Base-by-base conservation (phyloP, 2,888 invertebrate genomes). In the Trypoxylon attenuatum region DNA sequence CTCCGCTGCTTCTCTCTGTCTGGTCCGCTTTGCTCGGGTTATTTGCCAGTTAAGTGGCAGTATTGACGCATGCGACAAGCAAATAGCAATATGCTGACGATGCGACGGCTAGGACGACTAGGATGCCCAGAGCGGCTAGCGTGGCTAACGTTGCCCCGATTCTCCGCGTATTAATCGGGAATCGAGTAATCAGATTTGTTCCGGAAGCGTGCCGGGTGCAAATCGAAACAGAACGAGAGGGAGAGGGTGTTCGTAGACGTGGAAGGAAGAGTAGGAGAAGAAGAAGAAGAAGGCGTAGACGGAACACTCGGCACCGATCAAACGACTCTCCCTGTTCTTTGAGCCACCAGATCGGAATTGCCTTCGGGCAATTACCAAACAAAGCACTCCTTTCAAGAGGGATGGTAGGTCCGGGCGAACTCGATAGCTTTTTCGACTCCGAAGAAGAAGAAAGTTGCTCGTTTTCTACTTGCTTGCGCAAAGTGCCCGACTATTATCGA, bases 31-130 rank as follows among this genome's bases (percentile, higher is more conserved):
- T 58, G 52, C 56, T 67, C 71, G 69, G 71, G 71, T 33, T 81
- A 80, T 80, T 80, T 78, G 76, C 75, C 70, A 71, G 76, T 73
- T 73, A 77, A 76, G 71, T 77, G 79, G 70, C 75, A 69, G 70
- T 75, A 77, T 76, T 73, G 79, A 78, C 71, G 78, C 72, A 71
- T 69, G 62, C 66, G 70, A 73, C 73, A 69, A 71, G 73, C 73
- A 79, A 80, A 81, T 78, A 76, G 72, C 78, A 71, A 77, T 79
- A 73, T 74, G 73, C 68, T 73, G 67, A n/a, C n/a, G n/a, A n/a
- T n/a, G n/a, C n/a, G n/a, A n/a, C n/a, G n/a, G n/a, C n/a, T n/a
- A n/a, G n/a, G n/a, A n/a, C n/a, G n/a, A n/a, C n/a, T n/a, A n/a
- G n/a, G n/a, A n/a, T n/a, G n/a, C n/a, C n/a, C n/a, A n/a, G n/a